Evolutionary conservation across 2,113 vertebrate species (phyloP), one percentile per base, ranked within the genome.

Genomic region (Oncorhynchus gorbuscha): DNA sequence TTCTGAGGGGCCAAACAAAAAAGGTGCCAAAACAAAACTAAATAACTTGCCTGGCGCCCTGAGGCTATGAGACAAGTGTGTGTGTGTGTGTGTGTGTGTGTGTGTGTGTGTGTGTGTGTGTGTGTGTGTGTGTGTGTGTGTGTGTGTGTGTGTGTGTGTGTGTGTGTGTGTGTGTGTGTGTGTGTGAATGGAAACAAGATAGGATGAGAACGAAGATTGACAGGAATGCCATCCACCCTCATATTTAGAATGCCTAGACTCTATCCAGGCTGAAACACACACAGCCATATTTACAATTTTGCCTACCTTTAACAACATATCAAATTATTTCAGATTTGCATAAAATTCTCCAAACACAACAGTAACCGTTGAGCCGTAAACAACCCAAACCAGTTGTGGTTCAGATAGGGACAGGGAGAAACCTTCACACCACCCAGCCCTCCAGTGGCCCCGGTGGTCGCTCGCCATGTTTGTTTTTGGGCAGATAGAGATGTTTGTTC

Each of bases 181-280:
- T 45, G 39, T 45, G 39, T 3, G 58, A 80, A 76, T 83, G 71
- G 69, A 83, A 89, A 83, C 24, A 51, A 86, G 87, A 87, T 86
- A 83, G 78, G 77, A 81, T 79, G 86, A 72, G 86, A 2, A 9
- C 9, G 84, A 86, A 88, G 88, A 90, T 84, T 86, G 90, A 90
- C 81, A 65, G 86, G 91, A 92, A 92, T 91, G 90, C 79, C 88
- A 90, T 89, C 84, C 85, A 85, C 79, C 84, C 78, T 90, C 86
- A 89, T 91, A 86, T 83, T 89, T 87, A 85, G 72, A 84, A 80
- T 83, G 82, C 79, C 81, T 91, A 84, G 87, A 84, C 87, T 90
- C 85, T 86, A 88, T 81, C 82, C 84, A 80, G 76, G 68, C 82
- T 78, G 79, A 87, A 82, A 89, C 84, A 83, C 84, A 72, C 26